A percentile compares a stretch with the other conserved stretches of the same genome.
These are phyloP conservation scores for Polylopha cassiicola DNA, from an alignment of 2,888 invertebrate species.

Conservation along the genomic window DNA sequence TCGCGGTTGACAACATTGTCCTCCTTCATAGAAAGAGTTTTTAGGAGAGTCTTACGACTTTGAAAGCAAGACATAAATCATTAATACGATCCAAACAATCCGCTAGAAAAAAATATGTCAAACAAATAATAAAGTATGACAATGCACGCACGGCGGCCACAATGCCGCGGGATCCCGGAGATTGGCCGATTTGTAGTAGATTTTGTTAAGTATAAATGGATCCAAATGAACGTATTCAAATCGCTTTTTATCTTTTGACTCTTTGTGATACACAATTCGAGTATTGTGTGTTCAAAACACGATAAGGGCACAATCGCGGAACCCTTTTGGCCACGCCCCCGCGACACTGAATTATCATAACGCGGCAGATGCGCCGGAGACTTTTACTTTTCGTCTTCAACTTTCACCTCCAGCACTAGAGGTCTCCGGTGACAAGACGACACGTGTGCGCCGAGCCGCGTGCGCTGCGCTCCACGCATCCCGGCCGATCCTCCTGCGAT, in stretches of 20 bases:
- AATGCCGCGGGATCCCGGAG: conserved; percentile 30
- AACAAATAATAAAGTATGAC: conserved; percentile 54
- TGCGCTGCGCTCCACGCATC: conserved; percentile 42
- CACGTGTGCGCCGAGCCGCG: conserved; percentile 38
- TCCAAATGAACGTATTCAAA: conserved; percentile 46
- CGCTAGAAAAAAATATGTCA: conserved; percentile 48
- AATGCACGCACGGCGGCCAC: conserved; percentile 23
- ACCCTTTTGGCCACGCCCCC: conserved; percentile 49
- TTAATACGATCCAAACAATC: conserved; percentile 36
- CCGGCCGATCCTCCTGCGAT: conserved; percentile 56
- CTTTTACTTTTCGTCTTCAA: conserved; percentile 74
- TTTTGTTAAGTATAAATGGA: conserved; percentile 54
- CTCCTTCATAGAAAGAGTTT: conserved; percentile 10
- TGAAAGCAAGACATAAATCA: conserved; percentile 51
- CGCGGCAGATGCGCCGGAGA: conserved; percentile 56
- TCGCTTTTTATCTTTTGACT: conserved; percentile 54
- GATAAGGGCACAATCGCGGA: conserved; percentile 56
- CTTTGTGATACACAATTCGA: conserved; percentile 50
- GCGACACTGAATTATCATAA: conserved; percentile 55
- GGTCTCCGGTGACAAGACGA: no score
- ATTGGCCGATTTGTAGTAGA: conserved; percentile 63
- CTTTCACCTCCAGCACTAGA: conserved; percentile 75
- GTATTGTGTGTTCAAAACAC: conserved; percentile 46
- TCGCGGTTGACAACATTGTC: conserved; percentile 5
- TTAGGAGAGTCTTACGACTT: conserved; percentile 18